Conservation (phyloP, 2,888 invertebrate species). For the Aporophyla nigra region DNA sequence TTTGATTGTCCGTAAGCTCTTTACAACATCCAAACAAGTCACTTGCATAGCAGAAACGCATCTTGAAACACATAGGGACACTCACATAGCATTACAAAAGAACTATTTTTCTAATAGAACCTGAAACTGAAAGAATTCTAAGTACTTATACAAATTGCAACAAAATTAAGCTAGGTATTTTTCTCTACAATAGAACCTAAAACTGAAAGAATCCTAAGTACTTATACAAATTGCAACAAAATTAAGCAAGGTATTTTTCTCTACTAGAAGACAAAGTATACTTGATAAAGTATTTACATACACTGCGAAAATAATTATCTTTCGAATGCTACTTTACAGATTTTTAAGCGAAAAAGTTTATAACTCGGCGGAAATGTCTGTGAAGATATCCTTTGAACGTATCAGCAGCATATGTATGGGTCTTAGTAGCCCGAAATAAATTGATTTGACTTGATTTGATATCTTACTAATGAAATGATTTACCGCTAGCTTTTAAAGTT, state of each 20-base stretch:
- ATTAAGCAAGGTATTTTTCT: conserved; percentile 36
- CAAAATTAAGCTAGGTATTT: conserved; percentile 37
- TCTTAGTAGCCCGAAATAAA: too few species aligned
- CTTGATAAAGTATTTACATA: conserved; percentile 20
- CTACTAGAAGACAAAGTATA: conserved; percentile 7
- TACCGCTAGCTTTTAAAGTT: background rate
- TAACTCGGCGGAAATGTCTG: conserved; percentile 3
- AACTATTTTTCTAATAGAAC: conserved; percentile 51
- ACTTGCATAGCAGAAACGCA: background rate
- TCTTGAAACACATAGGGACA: background rate
- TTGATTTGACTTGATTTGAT: too few species aligned
- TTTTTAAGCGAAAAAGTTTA: background rate
- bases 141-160: conserved; percentile 10
- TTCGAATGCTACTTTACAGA: conserved; percentile 13
- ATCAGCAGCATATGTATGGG: too few species aligned
- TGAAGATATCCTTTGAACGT: background rate
- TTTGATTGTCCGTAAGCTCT: background rate
- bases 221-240: conserved; percentile 9
- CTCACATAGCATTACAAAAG: conserved; percentile 29
- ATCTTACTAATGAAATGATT: background rate
- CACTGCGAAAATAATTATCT: background rate
- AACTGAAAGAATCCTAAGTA: conserved; percentile 28
- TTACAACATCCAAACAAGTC: background rate
- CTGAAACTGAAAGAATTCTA: conserved; percentile 23
- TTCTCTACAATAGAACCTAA: conserved; percentile 44